Base-by-base conservation (phyloP, 2,888 invertebrate species). In the Neoscelio sp. region DNA sequence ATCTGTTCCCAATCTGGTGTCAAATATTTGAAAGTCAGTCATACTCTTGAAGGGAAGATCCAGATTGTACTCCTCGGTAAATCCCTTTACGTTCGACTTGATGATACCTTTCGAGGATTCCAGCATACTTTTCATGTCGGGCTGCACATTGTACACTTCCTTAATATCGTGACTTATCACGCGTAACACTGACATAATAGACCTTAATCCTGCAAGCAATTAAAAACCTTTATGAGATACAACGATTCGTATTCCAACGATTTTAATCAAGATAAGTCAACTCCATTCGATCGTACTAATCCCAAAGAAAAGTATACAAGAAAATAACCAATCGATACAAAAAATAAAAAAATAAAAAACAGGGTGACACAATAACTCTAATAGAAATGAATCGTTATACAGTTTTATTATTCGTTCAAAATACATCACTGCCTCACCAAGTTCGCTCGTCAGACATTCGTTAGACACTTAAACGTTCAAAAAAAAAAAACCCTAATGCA, bases 21-120 rank as follows among this genome's bases (percentile, higher is more conserved):
- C 82, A 15, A 82, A 82, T 1, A 73, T 5, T 10, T 67, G 74
- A 33, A 82, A 81, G 10, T 79, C 74, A 0, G 17, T 15, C 60
- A 78, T 54, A 23, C 52, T 76, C n/a, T 80, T 78, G 33, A 81
- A 81, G 0, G 82, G 82, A 20, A 82, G 64, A 26, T 75, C 68
- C 4, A 81, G 10, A 38, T 62, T 75, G 33, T 80, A 70, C 38
- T 81, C 68, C 8, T 76, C 62, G 5, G 77, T 73, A 18, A 81
- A 75, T 4, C 71, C 65, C 13, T 80, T 65, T 0, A 80, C 73
- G 13, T 78, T 68, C 0, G 74, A 74, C 26, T 75, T 77, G 15
- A 74, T 67, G 20, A 77, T 77, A 5, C 76, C 76, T 30, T 77
- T 77, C 5, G 77, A 74, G 0, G 74, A 18, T 52, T 80, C 75